Conservation (phyloP, 2,888 invertebrate species). For the Abrostola tripartita region DNA sequence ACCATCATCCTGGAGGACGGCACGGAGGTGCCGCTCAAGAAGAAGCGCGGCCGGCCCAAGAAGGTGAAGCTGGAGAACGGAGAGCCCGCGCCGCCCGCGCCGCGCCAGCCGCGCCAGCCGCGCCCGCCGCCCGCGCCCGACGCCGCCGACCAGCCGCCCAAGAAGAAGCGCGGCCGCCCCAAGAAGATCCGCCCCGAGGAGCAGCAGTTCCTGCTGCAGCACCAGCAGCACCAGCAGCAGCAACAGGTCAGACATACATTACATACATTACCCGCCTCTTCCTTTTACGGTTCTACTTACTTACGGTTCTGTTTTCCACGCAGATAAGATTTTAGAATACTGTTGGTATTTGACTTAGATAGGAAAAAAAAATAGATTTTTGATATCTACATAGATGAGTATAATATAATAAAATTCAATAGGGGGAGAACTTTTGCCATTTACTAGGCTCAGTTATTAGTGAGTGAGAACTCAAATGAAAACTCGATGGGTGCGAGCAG, state of each 20-base stretch:
- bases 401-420: no score
- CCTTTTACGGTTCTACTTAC: no score
- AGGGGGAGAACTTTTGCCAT: no score
- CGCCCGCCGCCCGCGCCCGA: conserved; percentile 67
- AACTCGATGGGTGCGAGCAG: no score
- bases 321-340: neutral
- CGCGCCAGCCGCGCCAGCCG: conserved; percentile 72
- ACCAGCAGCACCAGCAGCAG: conserved; percentile 80
- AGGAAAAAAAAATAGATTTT: no score
- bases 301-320: no score
- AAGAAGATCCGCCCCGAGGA: conserved; percentile 94
- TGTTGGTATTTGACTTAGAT: no score
- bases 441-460: no score
- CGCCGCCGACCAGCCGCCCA: conserved; percentile 88
- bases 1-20: conserved; percentile 89
- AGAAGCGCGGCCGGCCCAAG: conserved; percentile 96
- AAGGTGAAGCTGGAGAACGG: conserved; percentile 92
- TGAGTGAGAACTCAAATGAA: no score
- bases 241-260: no score
- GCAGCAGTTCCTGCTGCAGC: conserved; percentile 85
- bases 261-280: no score
- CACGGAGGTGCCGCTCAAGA: conserved; percentile 92
- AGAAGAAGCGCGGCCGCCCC: conserved; percentile 96
- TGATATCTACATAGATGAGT: no score
- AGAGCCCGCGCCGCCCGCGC: conserved; percentile 89